Conservation (phyloP, 2,888 invertebrate species). For the Cetonia aurata region DNA sequence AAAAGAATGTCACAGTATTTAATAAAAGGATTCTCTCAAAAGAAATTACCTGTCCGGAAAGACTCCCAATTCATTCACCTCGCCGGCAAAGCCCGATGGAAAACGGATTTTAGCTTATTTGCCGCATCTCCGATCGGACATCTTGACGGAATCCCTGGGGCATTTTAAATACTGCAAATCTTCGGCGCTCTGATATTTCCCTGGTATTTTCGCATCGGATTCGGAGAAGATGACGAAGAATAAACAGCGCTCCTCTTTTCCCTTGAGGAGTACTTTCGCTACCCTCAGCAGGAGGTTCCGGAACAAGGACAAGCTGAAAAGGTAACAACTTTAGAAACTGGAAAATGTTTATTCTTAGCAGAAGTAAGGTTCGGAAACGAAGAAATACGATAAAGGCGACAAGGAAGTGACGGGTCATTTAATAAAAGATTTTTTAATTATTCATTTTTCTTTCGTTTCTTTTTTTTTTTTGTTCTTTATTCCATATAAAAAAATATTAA, state of each 20-base stretch:
- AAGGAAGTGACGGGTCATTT: background rate
- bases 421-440: constrained; percentile 5
- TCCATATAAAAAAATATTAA: no score
- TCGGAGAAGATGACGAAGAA: constrained; percentile 64
- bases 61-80: background rate
- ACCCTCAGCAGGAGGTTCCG: constrained; percentile 69
- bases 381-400: background rate
- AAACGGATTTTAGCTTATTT: background rate
- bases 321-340: constrained; percentile 60
- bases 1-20: background rate
- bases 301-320: constrained; percentile 69
- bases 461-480: no score
- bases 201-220: background rate
- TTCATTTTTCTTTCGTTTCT: constrained; percentile 6
- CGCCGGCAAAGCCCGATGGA: background rate
- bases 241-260: constrained; percentile 67
- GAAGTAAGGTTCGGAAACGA: background rate
- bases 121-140: background rate
- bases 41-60: background rate
- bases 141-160: background rate
- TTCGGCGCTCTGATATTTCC: background rate
- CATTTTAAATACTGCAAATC: constrained; percentile 3
- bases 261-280: constrained; percentile 68
- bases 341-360: constrained; percentile 1
- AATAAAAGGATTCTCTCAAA: background rate